Evolutionary conservation across 2,113 vertebrate species (phyloP).

Genomic region (Vimba vimba): DNA sequence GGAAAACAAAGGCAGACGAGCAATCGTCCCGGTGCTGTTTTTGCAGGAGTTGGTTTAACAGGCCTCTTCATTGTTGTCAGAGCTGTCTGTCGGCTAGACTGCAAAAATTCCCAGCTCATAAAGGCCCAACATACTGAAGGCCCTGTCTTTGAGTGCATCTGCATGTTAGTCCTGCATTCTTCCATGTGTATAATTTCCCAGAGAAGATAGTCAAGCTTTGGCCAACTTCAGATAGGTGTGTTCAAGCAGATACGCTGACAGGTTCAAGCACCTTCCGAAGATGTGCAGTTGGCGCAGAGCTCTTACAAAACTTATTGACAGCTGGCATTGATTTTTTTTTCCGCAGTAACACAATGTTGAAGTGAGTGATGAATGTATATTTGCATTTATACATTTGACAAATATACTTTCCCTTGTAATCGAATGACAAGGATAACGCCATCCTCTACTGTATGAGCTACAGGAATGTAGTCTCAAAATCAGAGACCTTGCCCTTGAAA

Average conservation of each 20-base stretch:
- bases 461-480: background rate
- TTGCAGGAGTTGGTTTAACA: conserved; percentile 69
- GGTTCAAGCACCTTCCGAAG: conserved; percentile 58
- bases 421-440: background rate
- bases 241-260: conserved; percentile 58
- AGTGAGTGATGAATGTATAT: background rate
- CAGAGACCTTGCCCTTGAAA: background rate
- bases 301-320: conserved; percentile 71
- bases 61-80: conserved; percentile 73
- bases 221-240: conserved; percentile 58
- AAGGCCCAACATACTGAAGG: conserved; percentile 59
- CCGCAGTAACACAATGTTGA: background rate
- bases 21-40: conserved; percentile 60
- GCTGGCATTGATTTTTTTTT: background rate
- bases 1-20: conserved; percentile 65
- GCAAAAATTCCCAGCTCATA: conserved; percentile 71
- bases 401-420: background rate
- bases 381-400: background rate
- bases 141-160: conserved; percentile 52
- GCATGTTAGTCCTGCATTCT: conserved; percentile 53
- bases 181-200: conserved; percentile 61
- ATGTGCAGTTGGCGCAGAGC: conserved; percentile 65
- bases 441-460: background rate
- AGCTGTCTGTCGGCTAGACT: conserved; percentile 67
- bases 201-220: conserved; percentile 61